phyloP scores from a whole-genome alignment of 2,113 vertebrate species.

The Ameiurus melas region DNA sequence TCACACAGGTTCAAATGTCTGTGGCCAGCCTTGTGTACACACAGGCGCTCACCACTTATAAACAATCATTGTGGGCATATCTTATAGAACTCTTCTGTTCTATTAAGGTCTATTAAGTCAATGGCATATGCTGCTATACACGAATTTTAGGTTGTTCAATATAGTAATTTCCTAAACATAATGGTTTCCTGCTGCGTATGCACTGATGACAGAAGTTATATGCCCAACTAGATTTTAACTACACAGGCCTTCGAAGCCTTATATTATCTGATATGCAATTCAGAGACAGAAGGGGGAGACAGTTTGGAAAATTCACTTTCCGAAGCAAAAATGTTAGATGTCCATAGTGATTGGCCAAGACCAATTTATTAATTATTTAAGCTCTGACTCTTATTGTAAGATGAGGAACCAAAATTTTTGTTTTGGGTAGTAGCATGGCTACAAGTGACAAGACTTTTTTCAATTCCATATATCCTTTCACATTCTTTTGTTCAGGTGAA shows the following conservation, averaged over 20 bases:
- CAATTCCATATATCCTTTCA: not conserved
- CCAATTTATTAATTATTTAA: not conserved
- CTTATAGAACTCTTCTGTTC: not conserved
- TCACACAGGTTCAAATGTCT: slow-evolving; percentile 29
- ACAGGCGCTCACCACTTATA: slow-evolving; percentile 3
- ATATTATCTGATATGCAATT: not conserved
- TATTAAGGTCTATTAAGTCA: not conserved
- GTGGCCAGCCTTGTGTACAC: slow-evolving; percentile 14
- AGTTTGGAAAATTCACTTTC: not conserved
- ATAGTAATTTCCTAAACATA: not conserved
- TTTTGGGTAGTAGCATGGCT: not conserved
- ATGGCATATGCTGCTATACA: not conserved
- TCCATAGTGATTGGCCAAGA: not conserved
- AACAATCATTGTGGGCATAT: not conserved
- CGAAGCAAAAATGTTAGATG: not conserved
- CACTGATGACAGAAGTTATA: not conserved
- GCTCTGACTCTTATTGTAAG: not conserved
- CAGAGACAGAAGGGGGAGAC: not conserved
- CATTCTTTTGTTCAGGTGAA: not conserved
- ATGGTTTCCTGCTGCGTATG: slow-evolving; percentile 2
- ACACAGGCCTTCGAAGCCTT: not conserved
- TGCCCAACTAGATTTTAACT: not conserved
- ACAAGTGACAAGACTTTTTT: not conserved
- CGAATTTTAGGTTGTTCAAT: not conserved
- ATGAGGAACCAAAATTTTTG: not conserved